These are phyloP conservation scores for Selenia dentaria DNA, from an alignment of 2,888 invertebrate species.

Conservation along the genomic window DNA sequence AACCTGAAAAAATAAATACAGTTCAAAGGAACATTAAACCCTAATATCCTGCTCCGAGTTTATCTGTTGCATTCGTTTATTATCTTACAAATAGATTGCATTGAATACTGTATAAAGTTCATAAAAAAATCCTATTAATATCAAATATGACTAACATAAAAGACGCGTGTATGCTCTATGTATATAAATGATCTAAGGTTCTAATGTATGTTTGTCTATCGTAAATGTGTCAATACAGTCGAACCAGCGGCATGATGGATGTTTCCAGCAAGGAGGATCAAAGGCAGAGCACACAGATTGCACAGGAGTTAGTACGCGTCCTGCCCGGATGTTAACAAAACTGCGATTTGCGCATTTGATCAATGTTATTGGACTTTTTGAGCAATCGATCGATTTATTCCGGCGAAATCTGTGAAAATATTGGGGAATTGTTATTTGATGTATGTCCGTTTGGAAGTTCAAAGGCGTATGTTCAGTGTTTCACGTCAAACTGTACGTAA, in stretches of 20 bases:
- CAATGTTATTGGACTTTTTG: constrained; percentile 21
- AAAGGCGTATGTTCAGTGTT: constrained; percentile 13
- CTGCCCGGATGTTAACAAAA: constrained; percentile 29
- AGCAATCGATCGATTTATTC: constrained; percentile 23
- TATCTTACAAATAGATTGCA: constrained; percentile 11
- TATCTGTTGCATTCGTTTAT: constrained; percentile 9
- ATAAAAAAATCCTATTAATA: constrained; percentile 5
- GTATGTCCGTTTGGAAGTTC: constrained; percentile 12
- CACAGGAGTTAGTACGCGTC: constrained; percentile 8
- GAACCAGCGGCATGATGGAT: constrained; percentile 41
- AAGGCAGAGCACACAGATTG: constrained; percentile 22
- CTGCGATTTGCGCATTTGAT: constrained; percentile 24
- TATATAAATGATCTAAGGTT: background rate
- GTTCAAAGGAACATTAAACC: constrained; percentile 11
- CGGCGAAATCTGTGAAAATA: constrained; percentile 25
- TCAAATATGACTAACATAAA: constrained; percentile 14
- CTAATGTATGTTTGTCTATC: constrained; percentile 32
- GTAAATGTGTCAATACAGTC: constrained; percentile 54
- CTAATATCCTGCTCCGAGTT: constrained; percentile 12
- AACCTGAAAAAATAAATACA: constrained; percentile 13
- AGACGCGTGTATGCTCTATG: constrained; percentile 13
- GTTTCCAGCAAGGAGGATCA: constrained; percentile 36
- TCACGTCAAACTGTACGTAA: background rate
- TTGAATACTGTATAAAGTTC: constrained; percentile 7
- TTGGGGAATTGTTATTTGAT: constrained; percentile 20